Evolutionary conservation across 2,888 invertebrate genomes (phyloP).

Genomic region (Cotesia congregata): DNA sequence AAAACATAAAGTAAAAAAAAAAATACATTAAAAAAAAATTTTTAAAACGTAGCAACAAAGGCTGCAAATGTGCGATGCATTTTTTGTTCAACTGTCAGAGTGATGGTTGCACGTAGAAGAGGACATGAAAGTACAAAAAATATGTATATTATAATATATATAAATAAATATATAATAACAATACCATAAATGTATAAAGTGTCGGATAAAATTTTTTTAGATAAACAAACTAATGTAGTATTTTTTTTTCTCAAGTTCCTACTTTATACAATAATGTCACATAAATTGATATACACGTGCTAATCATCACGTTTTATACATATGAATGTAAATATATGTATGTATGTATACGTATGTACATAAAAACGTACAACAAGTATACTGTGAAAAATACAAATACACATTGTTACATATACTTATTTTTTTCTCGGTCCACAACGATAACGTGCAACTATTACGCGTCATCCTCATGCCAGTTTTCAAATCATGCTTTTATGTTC

Average conservation of each 20-base stretch:
- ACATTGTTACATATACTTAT: constrained; percentile 18
- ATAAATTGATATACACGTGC: constrained; percentile 41
- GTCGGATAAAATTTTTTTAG: neutral
- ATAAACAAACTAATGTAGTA: constrained; percentile 23
- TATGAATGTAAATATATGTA: constrained; percentile 27
- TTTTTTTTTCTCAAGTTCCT: constrained; percentile 26
- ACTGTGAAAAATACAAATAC: constrained; percentile 8
- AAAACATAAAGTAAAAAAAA: constrained; percentile 51
- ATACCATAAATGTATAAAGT: constrained; percentile 6
- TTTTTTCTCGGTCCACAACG: constrained; percentile 26
- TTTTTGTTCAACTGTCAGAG: constrained; percentile 43
- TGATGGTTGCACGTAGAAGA: constrained; percentile 41
- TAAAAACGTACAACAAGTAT: neutral
- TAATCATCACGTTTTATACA: constrained; percentile 2
- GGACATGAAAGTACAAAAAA: constrained; percentile 36
- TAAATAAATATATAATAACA: constrained; percentile 33
- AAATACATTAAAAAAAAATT: constrained; percentile 45
- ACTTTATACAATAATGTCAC: constrained; percentile 28
- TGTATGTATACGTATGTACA: too few species aligned
- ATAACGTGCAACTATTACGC: constrained; percentile 16
- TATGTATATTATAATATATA: constrained; percentile 29
- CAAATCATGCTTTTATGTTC: constrained; percentile 31
- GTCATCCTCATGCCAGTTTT: constrained; percentile 30
- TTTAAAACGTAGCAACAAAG: constrained; percentile 26
- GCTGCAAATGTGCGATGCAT: constrained; percentile 47